These are phyloP conservation scores for Drosophila nr. fundita DNA, from an alignment of 2,888 invertebrate genomes.

Conservation along the genomic window DNA sequence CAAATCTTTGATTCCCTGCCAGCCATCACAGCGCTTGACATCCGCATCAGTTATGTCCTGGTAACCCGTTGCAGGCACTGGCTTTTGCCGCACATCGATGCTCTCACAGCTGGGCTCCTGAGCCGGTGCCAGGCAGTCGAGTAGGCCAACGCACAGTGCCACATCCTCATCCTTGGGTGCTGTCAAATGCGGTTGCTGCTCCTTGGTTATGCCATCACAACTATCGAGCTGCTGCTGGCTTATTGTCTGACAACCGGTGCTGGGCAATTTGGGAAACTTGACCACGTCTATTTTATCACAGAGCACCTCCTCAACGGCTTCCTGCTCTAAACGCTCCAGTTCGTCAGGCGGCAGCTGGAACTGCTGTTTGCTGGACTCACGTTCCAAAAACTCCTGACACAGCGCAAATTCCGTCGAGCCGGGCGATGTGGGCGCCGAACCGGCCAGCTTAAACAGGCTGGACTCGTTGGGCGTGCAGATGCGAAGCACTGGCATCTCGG, in stretches of 20 bases:
- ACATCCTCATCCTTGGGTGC: slow-evolving; percentile 63
- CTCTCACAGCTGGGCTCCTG: slow-evolving; percentile 69
- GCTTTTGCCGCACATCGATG: slow-evolving; percentile 61
- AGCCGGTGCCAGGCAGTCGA: slow-evolving; percentile 66
- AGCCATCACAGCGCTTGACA: slow-evolving; percentile 57
- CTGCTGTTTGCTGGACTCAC: slow-evolving; percentile 42
- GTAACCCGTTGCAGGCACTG: slow-evolving; percentile 66
- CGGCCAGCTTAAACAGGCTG: slow-evolving; percentile 76
- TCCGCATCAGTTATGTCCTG: slow-evolving; percentile 68
- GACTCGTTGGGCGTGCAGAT: slow-evolving; percentile 89
- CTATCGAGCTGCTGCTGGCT: slow-evolving; percentile 66
- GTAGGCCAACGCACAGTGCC: slow-evolving; percentile 65
- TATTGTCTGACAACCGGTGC: slow-evolving; percentile 70
- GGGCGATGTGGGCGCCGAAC: slow-evolving; percentile 75
- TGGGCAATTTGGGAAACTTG: slow-evolving; percentile 59
- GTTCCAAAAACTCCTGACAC: slow-evolving; percentile 64
- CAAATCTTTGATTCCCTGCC: slow-evolving; percentile 23
- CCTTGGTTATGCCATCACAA: slow-evolving; percentile 61
- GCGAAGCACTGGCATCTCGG: slow-evolving; percentile 65
- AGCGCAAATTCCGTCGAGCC: slow-evolving; percentile 55
- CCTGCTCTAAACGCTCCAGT: slow-evolving; percentile 53
- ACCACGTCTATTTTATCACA: slow-evolving; percentile 79
- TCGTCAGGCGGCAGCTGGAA: slow-evolving; percentile 43
- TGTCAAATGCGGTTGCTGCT: background rate
- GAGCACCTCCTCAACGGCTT: slow-evolving; percentile 71